These are phyloP conservation scores for Halocynthia aurantium DNA, from an alignment of 23 tunicate genomes.

Conservation along the genomic window DNA sequence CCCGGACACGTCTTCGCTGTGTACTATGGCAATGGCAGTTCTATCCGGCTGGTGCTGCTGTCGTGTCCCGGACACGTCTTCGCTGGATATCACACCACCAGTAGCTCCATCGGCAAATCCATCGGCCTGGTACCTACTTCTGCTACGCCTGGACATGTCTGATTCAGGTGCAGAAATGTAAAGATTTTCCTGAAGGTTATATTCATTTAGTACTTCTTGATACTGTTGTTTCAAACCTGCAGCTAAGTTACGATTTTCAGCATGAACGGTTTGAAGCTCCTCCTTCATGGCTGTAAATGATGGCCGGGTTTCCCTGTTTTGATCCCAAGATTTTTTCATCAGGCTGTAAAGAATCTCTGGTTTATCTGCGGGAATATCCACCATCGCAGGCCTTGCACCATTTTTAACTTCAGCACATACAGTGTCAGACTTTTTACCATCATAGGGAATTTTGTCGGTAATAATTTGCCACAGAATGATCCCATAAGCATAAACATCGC, in stretches of 20 bases:
- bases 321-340: constrained; percentile 11
- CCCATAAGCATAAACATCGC: constrained; percentile 10
- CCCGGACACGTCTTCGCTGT: too few species aligned
- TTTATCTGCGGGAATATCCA: background rate
- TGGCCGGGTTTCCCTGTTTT: background rate
- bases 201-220: constrained; percentile 1
- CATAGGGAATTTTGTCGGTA: constrained; percentile 10
- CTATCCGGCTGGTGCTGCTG: too few species aligned
- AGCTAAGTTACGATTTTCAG: background rate
- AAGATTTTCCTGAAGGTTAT: background rate
- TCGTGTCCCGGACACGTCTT: too few species aligned
- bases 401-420: background rate
- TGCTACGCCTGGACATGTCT: background rate
- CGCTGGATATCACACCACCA: too few species aligned
- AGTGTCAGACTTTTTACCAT: background rate
- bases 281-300: background rate
- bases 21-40: too few species aligned
- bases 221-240: background rate
- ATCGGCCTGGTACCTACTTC: too few species aligned
- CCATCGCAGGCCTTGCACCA: background rate
- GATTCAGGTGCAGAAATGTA: background rate
- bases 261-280: background rate
- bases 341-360: background rate
- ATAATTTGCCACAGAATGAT: constrained; percentile 17
- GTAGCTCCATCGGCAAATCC: too few species aligned